phyloP scores from a whole-genome alignment of 2,888 invertebrate genomes.

The Aspidiotus rigidus region DNA sequence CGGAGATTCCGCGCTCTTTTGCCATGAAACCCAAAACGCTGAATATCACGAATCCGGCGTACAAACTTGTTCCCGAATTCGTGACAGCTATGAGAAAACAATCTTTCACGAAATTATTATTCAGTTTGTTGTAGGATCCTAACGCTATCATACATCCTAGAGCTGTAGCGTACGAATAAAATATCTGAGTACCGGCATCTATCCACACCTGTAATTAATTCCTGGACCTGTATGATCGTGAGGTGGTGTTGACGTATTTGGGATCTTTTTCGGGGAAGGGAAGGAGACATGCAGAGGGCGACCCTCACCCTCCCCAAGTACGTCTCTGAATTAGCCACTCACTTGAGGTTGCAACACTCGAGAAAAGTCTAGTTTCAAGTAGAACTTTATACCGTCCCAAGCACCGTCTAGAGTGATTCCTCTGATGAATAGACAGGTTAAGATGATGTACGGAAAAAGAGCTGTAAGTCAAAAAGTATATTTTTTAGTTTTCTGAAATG shows the following conservation, averaged over 20 bases:
- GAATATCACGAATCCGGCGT: constrained; percentile 50
- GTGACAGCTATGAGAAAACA: constrained; percentile 44
- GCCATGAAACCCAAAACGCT: constrained; percentile 52
- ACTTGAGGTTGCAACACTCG: constrained; percentile 53
- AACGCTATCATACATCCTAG: constrained; percentile 52
- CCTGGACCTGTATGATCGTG: no score
- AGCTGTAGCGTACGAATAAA: constrained; percentile 55
- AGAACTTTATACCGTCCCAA: constrained; percentile 59
- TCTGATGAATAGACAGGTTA: constrained; percentile 52
- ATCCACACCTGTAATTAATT: constrained; percentile 49
- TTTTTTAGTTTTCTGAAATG: not conserved
- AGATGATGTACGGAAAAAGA: constrained; percentile 60
- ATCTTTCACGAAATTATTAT: constrained; percentile 47
- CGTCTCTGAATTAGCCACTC: not conserved
- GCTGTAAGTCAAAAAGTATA: constrained; percentile 44
- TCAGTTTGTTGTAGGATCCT: constrained; percentile 52
- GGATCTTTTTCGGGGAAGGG: no score
- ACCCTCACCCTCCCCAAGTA: no score
- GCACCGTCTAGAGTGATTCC: constrained; percentile 63
- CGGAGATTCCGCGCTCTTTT: constrained; percentile 40
- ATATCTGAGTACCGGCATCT: constrained; percentile 57
- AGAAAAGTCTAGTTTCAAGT: constrained; percentile 62
- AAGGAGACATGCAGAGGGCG: no score
- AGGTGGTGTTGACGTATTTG: no score
- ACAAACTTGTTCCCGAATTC: constrained; percentile 48